Conservation (phyloP, 2,888 invertebrate species). For the Allacma fusca region DNA sequence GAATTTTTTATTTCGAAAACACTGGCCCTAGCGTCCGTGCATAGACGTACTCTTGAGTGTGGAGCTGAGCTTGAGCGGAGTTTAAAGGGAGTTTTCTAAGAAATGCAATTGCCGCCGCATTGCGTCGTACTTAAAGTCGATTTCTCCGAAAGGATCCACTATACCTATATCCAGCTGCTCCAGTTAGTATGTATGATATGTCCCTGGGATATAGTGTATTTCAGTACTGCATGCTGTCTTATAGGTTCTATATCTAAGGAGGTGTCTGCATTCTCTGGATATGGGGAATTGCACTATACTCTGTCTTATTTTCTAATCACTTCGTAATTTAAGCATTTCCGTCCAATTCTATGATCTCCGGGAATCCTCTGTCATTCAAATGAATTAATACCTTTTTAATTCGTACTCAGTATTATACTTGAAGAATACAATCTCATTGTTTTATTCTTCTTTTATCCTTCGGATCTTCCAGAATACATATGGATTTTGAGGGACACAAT, state of each 20-base stretch:
- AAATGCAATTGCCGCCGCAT: conserved; percentile 9
- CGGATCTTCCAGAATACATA: too few species aligned
- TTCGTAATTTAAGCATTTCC: neutral
- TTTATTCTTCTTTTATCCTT: too few species aligned
- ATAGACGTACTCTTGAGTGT: neutral
- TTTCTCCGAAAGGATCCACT: neutral
- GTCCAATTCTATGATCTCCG: neutral
- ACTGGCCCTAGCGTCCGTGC: neutral
- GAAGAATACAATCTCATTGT: neutral
- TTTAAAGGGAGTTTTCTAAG: neutral
- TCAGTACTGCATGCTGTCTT: too few species aligned
- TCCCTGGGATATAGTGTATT: too few species aligned
- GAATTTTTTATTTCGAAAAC: neutral
- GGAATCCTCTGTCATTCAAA: neutral
- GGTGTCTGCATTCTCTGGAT: too few species aligned
- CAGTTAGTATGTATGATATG: too few species aligned
- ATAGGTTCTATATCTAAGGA: too few species aligned
- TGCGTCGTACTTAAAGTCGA: conserved; percentile 16
- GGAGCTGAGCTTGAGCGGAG: neutral
- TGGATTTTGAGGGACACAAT: too few species aligned
- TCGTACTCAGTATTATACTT: neutral
- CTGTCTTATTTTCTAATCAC: neutral
- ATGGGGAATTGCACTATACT: neutral
- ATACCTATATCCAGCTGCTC: too few species aligned
- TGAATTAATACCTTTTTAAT: conserved; percentile 11